Evolutionary conservation across 2,113 vertebrate genomes (phyloP), one percentile per base, ranked within the genome.

Genomic region (Trachemys scripta): DNA sequence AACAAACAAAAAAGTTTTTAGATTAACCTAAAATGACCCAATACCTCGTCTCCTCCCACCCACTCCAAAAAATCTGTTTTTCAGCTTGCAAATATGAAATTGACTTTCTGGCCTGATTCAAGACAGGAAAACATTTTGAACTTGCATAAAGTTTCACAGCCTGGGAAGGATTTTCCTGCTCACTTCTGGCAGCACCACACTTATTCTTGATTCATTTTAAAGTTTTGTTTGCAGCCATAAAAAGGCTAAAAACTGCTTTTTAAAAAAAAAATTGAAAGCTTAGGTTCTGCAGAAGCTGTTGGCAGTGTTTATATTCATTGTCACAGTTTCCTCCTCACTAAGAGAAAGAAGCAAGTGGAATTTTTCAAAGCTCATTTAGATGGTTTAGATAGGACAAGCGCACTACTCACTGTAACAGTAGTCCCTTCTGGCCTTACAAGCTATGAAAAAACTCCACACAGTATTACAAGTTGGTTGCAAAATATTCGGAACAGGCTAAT

Each of bases 381-480:
- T n/a, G 35, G 49, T 54, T 84, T 94, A 95, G 93, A 65, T 93
- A 56, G 90, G 45, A 80, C 72, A 88, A 85, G 93, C 45, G 95
- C 92, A 92, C 42, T 89, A 87, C 96, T 96, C 96, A 95, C 84
- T 94, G 59, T 95, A 87, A 93, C 49, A 95, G 90, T 89, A 95
- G 42, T 89, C 93, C 82, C 94, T 96, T 95, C 57, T 25, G 24
- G 24, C 54, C 90, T 82, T 95, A 76, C 90, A 93, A 85, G 76
- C 49, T 92, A 94, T 80, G 80, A 56, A 56, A 56, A 95, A 96
- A 95, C 72, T 0, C 78, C 62, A 65, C 14, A 65, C 62, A 31
- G 62, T 17, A n/a, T 84, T 95, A 82, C 54, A 56, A 56, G 4
- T 56, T 56, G 24, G 24, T 56, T 56, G 24, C 54, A 56, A 56